These are phyloP conservation scores for Aphyosemion australe DNA, from an alignment of 2,113 vertebrate genomes.

Conservation along the genomic window DNA sequence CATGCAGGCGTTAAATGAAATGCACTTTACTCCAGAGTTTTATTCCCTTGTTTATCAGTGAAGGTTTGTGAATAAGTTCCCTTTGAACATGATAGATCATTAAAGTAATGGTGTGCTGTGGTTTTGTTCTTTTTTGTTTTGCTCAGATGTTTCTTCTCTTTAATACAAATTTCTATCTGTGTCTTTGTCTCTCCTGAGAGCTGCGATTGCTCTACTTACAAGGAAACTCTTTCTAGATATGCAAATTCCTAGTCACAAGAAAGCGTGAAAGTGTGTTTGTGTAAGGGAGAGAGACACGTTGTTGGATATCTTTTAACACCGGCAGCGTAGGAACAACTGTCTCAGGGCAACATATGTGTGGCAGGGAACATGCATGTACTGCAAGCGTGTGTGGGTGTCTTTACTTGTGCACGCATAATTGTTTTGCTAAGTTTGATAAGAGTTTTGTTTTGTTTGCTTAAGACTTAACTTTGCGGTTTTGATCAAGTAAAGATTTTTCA, in stretches of 20 bases:
- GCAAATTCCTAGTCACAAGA: slow-evolving; percentile 64
- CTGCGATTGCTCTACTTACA: slow-evolving; percentile 78
- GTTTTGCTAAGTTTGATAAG: neutral
- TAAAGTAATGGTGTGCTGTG: slow-evolving; percentile 77
- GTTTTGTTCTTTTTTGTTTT: slow-evolving; percentile 77
- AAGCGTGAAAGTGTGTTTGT: slow-evolving; percentile 33
- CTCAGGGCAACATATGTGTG: slow-evolving; percentile 16
- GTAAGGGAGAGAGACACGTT: slow-evolving; percentile 14
- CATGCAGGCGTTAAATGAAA: slow-evolving; percentile 58
- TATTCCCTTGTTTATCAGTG: slow-evolving; percentile 75
- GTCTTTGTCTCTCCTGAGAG: slow-evolving; percentile 74
- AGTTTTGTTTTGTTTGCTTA: neutral
- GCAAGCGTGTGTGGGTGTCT: slow-evolving; percentile 28
- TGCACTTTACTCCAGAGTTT: slow-evolving; percentile 69
- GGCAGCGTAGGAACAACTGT: slow-evolving; percentile 37
- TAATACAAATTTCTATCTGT: slow-evolving; percentile 75
- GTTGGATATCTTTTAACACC: slow-evolving; percentile 39
- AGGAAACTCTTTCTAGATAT: slow-evolving; percentile 81
- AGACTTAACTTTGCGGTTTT: neutral
- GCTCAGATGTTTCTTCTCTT: slow-evolving; percentile 74
- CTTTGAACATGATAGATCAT: slow-evolving; percentile 80
- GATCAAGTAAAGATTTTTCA: neutral
- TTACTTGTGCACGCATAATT: slow-evolving; percentile 5
- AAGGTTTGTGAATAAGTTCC: slow-evolving; percentile 67
- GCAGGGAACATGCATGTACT: slow-evolving; percentile 6